Conservation (phyloP, 35 echinoderm and acorn worm genomes). For the Apostichopus californicus region DNA sequence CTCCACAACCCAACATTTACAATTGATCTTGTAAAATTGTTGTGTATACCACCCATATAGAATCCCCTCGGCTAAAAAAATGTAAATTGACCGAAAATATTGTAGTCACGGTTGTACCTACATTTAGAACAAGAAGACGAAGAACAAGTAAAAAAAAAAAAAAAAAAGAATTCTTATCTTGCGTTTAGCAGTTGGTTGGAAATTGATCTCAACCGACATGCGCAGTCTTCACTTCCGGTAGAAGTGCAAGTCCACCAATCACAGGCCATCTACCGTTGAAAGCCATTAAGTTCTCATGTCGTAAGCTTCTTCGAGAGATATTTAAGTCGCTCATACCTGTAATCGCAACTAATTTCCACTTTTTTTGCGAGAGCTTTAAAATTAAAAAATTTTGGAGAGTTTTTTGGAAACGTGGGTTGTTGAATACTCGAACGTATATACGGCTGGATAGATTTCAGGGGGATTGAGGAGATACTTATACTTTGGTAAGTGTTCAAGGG, state of each 20-base stretch:
- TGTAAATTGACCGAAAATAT: not conserved
- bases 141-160: not conserved
- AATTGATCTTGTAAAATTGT: too few species aligned
- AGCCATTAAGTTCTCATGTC: constrained; percentile 7
- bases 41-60: not conserved
- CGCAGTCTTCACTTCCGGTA: not conserved
- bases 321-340: constrained; percentile 43
- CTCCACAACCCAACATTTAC: too few species aligned
- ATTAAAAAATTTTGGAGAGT: constrained; percentile 3
- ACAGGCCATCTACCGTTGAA: not conserved
- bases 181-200: not conserved
- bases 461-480: not conserved
- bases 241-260: not conserved
- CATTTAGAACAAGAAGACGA: not conserved
- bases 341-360: constrained; percentile 26
- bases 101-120: not conserved
- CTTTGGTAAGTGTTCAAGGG: not conserved
- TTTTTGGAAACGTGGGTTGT: not conserved
- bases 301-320: not conserved
- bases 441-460: not conserved
- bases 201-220: constrained; percentile 25
- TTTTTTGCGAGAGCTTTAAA: constrained; percentile 26
- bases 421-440: not conserved
- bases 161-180: not conserved
- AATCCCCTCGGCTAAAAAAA: not conserved